Base-by-base conservation (phyloP, 2,113 vertebrate genomes). In the Mixornis gularis region DNA sequence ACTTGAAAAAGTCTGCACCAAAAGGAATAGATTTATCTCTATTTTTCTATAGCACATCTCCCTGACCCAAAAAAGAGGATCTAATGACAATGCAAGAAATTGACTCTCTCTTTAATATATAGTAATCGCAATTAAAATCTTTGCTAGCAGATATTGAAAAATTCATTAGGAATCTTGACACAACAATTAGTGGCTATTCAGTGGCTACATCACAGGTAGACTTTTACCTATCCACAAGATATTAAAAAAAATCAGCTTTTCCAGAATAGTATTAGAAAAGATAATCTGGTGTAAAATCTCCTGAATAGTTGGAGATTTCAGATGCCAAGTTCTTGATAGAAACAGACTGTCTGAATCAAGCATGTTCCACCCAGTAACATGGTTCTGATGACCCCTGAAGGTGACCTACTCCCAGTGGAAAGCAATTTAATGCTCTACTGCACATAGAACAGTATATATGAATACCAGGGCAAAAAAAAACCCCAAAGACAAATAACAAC, bases 381-480 rank as follows among this genome's bases (percentile, higher is more conserved):
- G 86, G 93, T 95, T 97, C 92, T 97, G 95, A 96, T 6, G 88
- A 98, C 94, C 97, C 97, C 93, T 89, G 96, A 96, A 94, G 95
- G 94, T 93, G 83, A 98, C 97, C 97, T 96, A 95, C 86, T 98
- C 97, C 98, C 98, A 91, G 88, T 95, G 97, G 98, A 98, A 98
- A 98, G 96, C 96, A 98, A 98, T 99, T 98, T 98, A 98, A 98
- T 95, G 98, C 97, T 97, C 95, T 95, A 86, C 86, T 95, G 97
- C 97, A 93, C 97, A 95, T 52, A 96, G 96, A 98, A 96, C 87
- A 97, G 96, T 97, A 97, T 96, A 96, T 97, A 97, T 97, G 97
- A 98, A 98, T 97, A 96, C 88, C 12, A 3, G 25, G 10, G 4
- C 2, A 0, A 1, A 4, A 44, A 44, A 24, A 25, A 18, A 62